Base-by-base conservation (phyloP, 2,888 invertebrate genomes). In the Trichacis sp. region DNA sequence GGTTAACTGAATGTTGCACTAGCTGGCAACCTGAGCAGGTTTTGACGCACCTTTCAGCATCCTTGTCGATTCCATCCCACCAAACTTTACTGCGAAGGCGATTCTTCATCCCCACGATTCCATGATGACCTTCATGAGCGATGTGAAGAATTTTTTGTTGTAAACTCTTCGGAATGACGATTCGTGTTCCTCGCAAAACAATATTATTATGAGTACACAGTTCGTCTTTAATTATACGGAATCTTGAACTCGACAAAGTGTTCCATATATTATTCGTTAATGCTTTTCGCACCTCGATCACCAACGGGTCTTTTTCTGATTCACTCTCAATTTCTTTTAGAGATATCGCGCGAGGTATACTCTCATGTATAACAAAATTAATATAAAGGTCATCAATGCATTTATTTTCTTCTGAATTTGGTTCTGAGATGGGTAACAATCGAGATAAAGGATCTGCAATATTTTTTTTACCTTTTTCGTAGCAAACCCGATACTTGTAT, bases 91-190 rank as follows among this genome's bases (percentile, higher is more conserved):
- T 52, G 1, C 71, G 9, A 12, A 73, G 24, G 14, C 69, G 18
- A 19, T 65, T 42, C 60, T 74, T 70, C 67, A 74, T 72, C 0
- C 64, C 46, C 0, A 71, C 68, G 12, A 69, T 73, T 1, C 79
- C 77, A 1, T 76, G 73, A 48, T 79, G 77, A 0, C 79, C 79
- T 61, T 80, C 77, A 40, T 78, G 77, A 6, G 75, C 76, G 20
- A 59, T 54, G 1, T 33, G 2, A n/a, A 59, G 38, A 2, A 52
- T 15, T 20, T 14, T 19, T 1, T 29, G 18, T 17, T 24, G 20
- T 12, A 57, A 12, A 20, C 12, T 17, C 1, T 6, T 33, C 11
- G 33, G 33, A 11, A 33, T 54, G 2, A 63, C 50, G 1, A 63
- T 36, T 30, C 67, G 36, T 0, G 67, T 68, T n/a, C 70, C 67